Evolutionary conservation across 2,888 invertebrate genomes (phyloP), one percentile per base, ranked within the genome.

Genomic region (Eudasyphora cyanicolor): DNA sequence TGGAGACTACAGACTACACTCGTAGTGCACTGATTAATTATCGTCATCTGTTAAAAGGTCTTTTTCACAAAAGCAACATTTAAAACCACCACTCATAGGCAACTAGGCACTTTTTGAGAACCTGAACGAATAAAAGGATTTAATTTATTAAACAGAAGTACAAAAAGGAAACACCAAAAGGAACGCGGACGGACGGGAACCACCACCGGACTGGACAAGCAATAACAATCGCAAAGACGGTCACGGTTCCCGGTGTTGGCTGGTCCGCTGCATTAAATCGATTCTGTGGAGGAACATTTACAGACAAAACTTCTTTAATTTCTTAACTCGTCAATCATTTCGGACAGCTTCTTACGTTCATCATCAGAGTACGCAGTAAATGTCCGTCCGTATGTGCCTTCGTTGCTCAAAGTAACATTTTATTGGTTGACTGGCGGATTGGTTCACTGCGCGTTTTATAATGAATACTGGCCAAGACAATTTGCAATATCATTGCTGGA

Each of bases 311-410:
- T 89, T 89, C 88, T 90, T 88, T 89, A 88, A 89, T 89, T 89
- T 67, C 67, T 89, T 86, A 87, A 88, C 90, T 88, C 87, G 88
- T 88, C 87, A 88, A 88, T 88, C 87, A 90, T 89, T 88, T 81
- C 78, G 64, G 84, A 84, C 84, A 81, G 81, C 81, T 78, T 76
- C 81, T 81, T 81, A 75, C 75, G 73, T 42, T 76, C 81, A 54
- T 81, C 84, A 84, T 21, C 24, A 24, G 21, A 14, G 54, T 54
- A 32, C 69, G 73, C 19, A 45, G 19, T 60, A 14, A 5, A 10
- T 62, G 62, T 21, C 27, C 29, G 54, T 60, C 21, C 35, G 54
- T n/a, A 35, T 19, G 19, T 27, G 14, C 17, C 27, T 38, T 42
- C 38, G 24, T 4, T 24, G 21, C 27, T 19, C 24, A 67, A 45